Percentiles rank a stretch among this genome's conserved stretches.
Evolutionary conservation across 1,140 invertebrate genomes (phyloP).

Genomic region (Apis florea): DNA sequence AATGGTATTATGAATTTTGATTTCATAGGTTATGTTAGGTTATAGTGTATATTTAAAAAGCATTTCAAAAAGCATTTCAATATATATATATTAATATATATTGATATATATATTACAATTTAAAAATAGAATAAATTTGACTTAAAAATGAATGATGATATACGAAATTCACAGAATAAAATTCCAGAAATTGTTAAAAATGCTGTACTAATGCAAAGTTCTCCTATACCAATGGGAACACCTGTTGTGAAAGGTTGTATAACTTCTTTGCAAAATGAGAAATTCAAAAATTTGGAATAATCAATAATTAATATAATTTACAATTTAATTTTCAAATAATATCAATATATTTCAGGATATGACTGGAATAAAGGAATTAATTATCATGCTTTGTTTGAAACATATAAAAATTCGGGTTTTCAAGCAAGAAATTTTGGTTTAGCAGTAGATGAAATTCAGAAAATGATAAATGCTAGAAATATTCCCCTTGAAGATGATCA

Average conservation of each 20-base stretch:
- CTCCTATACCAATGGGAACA: conserved; percentile 83
- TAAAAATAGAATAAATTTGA: neutral
- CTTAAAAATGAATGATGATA: conserved; percentile 1
- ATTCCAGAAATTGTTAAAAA: conserved; percentile 77
- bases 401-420: conserved; percentile 93
- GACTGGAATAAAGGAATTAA: conserved; percentile 96
- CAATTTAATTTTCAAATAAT: conserved; percentile 11
- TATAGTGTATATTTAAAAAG: neutral
- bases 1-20: no score
- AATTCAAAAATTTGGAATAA: neutral
- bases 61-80: neutral
- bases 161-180: conserved; percentile 51
- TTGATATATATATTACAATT: neutral
- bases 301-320: conserved; percentile 9
- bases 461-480: conserved; percentile 90
- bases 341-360: conserved; percentile 83
- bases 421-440: conserved; percentile 97
- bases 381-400: conserved; percentile 91
- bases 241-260: conserved; percentile 83
- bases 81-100: no score
- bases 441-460: conserved; percentile 94
- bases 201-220: conserved; percentile 85
- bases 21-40: conserved; percentile 25
- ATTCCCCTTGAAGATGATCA: conserved; percentile 84
- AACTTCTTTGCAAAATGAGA: conserved; percentile 2